phyloP scores from a whole-genome alignment of 2,888 invertebrate genomes.

The Sceliomorpha sp. region DNA sequence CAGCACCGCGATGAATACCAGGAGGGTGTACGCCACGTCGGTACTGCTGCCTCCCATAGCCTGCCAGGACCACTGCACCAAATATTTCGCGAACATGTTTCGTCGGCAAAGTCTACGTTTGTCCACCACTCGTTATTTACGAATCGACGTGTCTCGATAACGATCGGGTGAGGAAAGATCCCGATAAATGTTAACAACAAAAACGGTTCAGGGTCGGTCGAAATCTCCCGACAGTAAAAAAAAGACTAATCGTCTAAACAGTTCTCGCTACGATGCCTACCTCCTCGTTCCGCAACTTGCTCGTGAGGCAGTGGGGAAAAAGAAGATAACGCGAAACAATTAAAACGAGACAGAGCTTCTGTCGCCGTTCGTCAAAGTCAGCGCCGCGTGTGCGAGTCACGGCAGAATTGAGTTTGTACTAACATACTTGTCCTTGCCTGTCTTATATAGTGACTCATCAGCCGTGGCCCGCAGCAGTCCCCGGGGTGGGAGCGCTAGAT shows the following conservation, averaged over 20 bases:
- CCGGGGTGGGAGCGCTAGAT: slow-evolving; percentile 42
- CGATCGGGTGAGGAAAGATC: no score
- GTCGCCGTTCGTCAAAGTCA: slow-evolving; percentile 46
- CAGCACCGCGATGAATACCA: slow-evolving; percentile 81
- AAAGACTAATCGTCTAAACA: no score
- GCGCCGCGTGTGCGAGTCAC: slow-evolving; percentile 71
- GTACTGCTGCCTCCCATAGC: slow-evolving; percentile 60
- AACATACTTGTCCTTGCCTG: slow-evolving; percentile 80
- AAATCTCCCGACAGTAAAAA: no score
- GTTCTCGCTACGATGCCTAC: no score
- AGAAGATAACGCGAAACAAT: background rate
- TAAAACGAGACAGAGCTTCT: slow-evolving; percentile 10
- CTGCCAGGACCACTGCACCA: slow-evolving; percentile 66
- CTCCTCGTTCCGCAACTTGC: no score
- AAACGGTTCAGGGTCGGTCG: no score
- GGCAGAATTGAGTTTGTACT: slow-evolving; percentile 78
- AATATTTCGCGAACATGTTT: slow-evolving; percentile 71
- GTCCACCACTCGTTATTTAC: no score
- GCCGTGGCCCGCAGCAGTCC: slow-evolving; percentile 65
- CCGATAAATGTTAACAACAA: no score
- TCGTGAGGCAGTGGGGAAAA: no score
- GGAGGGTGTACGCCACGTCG: slow-evolving; percentile 73
- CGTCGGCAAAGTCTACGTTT: no score
- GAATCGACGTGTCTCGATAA: no score
- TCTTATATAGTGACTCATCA: slow-evolving; percentile 80